Conservation (phyloP, 2,113 vertebrate genomes). For the Glaucidium brasilianum region DNA sequence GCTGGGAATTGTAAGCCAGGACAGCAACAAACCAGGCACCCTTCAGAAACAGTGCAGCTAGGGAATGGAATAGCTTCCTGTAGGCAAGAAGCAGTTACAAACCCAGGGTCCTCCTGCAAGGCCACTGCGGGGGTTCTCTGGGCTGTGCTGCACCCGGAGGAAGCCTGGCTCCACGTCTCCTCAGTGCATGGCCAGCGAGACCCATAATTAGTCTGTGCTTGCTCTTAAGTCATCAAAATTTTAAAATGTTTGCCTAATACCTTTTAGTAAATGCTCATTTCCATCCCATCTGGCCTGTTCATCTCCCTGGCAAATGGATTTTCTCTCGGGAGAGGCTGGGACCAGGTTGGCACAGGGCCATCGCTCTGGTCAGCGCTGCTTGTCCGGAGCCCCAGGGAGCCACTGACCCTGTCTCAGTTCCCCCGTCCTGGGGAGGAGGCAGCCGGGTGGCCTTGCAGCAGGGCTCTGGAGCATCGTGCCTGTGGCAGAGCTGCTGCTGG, state of each 20-base stretch:
- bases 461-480: neutral
- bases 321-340: neutral
- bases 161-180: neutral
- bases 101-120: neutral
- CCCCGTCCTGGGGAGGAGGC: neutral
- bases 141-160: neutral
- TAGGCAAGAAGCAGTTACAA: neutral
- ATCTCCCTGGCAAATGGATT: neutral
- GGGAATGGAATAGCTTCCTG: neutral
- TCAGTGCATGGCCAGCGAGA: neutral
- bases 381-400: neutral
- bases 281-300: neutral
- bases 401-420: neutral
- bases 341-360: too few species aligned
- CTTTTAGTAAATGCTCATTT: neutral
- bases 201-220: neutral
- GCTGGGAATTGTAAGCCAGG: rapidly evolving
- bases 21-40: neutral
- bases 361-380: neutral
- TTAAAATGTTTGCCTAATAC: neutral
- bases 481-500: rapidly evolving
- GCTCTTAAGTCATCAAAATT: neutral
- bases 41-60: neutral
- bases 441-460: neutral
- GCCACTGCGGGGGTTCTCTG: neutral